phyloP scores from a whole-genome alignment of 1,140 invertebrate species.

The Drosophila azteca region DNA sequence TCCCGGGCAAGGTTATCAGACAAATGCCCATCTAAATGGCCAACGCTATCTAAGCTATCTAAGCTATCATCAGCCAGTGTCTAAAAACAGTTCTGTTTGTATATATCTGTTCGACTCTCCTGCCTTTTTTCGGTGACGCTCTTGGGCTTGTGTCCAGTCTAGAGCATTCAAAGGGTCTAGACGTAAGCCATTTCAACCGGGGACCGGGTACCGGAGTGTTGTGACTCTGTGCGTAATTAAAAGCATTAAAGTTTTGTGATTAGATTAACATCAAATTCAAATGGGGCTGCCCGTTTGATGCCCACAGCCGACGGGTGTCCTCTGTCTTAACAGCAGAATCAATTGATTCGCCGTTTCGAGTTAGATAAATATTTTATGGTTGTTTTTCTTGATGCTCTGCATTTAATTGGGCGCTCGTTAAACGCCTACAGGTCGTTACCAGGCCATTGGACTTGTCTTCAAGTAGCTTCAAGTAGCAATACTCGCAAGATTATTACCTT shows the following conservation, averaged over 20 bases:
- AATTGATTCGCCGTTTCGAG: slow-evolving; percentile 69
- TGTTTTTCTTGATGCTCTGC: slow-evolving; percentile 27
- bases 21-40: slow-evolving; percentile 71
- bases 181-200: slow-evolving; percentile 30
- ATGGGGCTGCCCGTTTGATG: slow-evolving; percentile 34
- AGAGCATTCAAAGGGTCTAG: slow-evolving; percentile 29
- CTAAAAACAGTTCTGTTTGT: slow-evolving; percentile 70
- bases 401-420: slow-evolving; percentile 59
- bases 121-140: slow-evolving; percentile 9
- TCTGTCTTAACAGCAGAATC: slow-evolving; percentile 22
- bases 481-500: neutral
- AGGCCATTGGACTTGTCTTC: slow-evolving; percentile 7
- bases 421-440: slow-evolving; percentile 26
- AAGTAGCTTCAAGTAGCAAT: neutral
- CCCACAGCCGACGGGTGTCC: neutral
- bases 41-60: slow-evolving; percentile 33
- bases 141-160: slow-evolving; percentile 9
- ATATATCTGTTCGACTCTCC: slow-evolving; percentile 54
- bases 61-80: slow-evolving; percentile 38
- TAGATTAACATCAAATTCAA: slow-evolving; percentile 63
- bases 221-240: slow-evolving; percentile 69
- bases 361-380: slow-evolving; percentile 66
- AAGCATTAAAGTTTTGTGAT: slow-evolving; percentile 68
- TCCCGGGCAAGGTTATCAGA: slow-evolving; percentile 60
- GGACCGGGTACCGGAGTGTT: slow-evolving; percentile 17